Evolutionary conservation across 2,113 vertebrate genomes (phyloP).

Genomic region (human (Homo sapiens)): DNA sequence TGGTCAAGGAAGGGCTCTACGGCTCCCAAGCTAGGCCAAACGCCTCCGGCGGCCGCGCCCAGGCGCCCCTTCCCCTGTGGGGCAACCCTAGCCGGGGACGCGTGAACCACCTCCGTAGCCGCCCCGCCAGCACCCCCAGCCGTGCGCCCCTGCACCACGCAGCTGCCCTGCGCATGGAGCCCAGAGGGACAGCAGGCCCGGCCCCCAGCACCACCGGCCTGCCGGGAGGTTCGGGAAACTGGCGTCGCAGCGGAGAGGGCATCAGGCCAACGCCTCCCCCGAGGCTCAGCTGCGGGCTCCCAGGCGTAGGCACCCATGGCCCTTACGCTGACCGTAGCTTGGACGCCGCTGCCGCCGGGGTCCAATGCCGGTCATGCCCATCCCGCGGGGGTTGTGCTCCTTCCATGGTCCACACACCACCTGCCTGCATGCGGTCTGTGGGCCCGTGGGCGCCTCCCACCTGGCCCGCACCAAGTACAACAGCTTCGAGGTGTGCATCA

Average conservation of each 20-base stretch:
- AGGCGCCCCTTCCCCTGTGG: background rate
- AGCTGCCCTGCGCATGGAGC: conserved; percentile 14
- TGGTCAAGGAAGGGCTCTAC: conserved; percentile 62
- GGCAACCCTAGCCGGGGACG: background rate
- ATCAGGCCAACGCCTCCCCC: conserved; percentile 65
- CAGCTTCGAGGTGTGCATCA: conserved; percentile 96
- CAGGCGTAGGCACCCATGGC: background rate
- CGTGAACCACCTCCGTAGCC: background rate
- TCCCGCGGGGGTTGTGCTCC: conserved; percentile 96
- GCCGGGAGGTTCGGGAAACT: conserved; percentile 37
- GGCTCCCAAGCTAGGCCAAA: conserved; percentile 70
- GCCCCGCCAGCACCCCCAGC: background rate
- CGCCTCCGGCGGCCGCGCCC: background rate
- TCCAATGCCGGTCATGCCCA: conserved; percentile 98
- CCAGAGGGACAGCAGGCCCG: background rate
- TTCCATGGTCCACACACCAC: conserved; percentile 98
- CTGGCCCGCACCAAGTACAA: conserved; percentile 96
- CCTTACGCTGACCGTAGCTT: conserved; percentile 65
- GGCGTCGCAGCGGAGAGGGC: conserved; percentile 59
- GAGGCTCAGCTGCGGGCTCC: background rate
- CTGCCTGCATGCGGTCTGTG: conserved; percentile 97
- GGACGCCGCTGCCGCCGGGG: conserved; percentile 70
- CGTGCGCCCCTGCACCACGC: conserved; percentile 24
- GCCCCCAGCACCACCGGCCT: background rate
- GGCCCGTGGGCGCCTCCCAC: conserved; percentile 90